These are phyloP conservation scores for Smutsia gigantea DNA, from an alignment of 2,797 vertebrate genomes.

Conservation along the genomic window DNA sequence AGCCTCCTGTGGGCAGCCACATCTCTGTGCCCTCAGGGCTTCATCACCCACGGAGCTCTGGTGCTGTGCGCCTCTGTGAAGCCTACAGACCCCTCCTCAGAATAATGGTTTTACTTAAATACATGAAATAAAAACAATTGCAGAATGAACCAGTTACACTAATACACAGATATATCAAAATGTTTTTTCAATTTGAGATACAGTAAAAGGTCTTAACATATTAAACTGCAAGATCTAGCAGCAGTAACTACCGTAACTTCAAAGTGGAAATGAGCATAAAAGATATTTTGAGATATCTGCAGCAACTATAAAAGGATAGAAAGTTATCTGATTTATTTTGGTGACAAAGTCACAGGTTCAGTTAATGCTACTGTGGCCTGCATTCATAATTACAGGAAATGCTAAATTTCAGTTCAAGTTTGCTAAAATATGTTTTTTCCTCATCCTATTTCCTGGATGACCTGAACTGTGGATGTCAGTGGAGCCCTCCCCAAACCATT, in stretches of 20 bases:
- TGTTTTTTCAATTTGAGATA: conserved; percentile 16
- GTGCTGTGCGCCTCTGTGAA: not conserved
- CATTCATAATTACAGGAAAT: conserved; percentile 42
- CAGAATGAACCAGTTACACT: conserved; percentile 37
- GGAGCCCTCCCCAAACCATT: not conserved
- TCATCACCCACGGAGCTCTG: not conserved
- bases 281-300: conserved; percentile 58
- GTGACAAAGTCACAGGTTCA: conserved; percentile 49
- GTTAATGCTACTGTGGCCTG: conserved; percentile 53
- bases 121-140: conserved; percentile 36
- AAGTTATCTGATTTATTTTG: conserved; percentile 66
- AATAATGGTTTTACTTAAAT: conserved; percentile 23
- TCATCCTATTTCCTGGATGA: not conserved
- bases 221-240: conserved; percentile 39
- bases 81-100: not conserved
- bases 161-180: conserved; percentile 23
- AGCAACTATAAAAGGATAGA: conserved; percentile 53
- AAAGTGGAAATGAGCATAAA: conserved; percentile 54
- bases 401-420: not conserved
- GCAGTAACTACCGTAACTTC: conserved; percentile 50
- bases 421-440: not conserved
- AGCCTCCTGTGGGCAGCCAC: not conserved
- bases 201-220: conserved; percentile 38
- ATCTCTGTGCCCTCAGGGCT: not conserved
- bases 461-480: not conserved